Evolutionary conservation across 1,140 invertebrate species (phyloP).

Genomic region (Drosophila jambulina): DNA sequence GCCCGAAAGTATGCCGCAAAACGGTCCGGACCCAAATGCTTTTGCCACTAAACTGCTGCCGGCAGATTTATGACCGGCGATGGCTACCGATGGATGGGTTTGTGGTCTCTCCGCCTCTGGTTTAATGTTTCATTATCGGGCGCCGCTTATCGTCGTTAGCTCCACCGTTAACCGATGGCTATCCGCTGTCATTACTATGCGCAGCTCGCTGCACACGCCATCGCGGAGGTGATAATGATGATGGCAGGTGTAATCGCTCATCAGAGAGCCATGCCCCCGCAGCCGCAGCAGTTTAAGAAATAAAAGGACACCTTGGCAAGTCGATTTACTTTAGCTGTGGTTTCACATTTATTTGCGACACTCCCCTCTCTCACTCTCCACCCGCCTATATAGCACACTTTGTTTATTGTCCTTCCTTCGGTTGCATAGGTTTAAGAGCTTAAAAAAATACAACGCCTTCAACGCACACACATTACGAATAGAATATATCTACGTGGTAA

Average conservation of each 20-base stretch:
- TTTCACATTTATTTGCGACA: slow-evolving; percentile 60
- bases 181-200: slow-evolving; percentile 55
- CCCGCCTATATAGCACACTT: slow-evolving; percentile 23
- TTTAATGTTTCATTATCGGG: slow-evolving; percentile 36
- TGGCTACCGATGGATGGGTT: slow-evolving; percentile 12
- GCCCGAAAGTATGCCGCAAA: slow-evolving; percentile 52
- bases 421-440: slow-evolving; percentile 57
- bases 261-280: neutral
- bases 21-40: slow-evolving; percentile 15
- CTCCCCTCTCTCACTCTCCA: slow-evolving; percentile 1
- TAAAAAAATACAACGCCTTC: slow-evolving; percentile 71
- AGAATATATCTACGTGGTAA: slow-evolving; percentile 42
- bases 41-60: slow-evolving; percentile 22
- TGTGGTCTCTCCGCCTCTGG: neutral
- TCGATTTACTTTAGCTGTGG: slow-evolving; percentile 18
- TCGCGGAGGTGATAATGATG: slow-evolving; percentile 5
- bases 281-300: neutral
- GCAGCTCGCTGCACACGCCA: slow-evolving; percentile 45
- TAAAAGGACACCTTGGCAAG: slow-evolving; percentile 3
- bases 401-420: slow-evolving; percentile 49
- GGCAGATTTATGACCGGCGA: slow-evolving; percentile 36
- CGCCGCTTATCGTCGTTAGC: slow-evolving; percentile 43
- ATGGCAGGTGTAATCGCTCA: slow-evolving; percentile 24
- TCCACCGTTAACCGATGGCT: slow-evolving; percentile 48
- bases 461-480: slow-evolving; percentile 34